Evolutionary conservation across 2,888 invertebrate species (phyloP).

Genomic region (Hydrotaea cyrtoneurina): DNA sequence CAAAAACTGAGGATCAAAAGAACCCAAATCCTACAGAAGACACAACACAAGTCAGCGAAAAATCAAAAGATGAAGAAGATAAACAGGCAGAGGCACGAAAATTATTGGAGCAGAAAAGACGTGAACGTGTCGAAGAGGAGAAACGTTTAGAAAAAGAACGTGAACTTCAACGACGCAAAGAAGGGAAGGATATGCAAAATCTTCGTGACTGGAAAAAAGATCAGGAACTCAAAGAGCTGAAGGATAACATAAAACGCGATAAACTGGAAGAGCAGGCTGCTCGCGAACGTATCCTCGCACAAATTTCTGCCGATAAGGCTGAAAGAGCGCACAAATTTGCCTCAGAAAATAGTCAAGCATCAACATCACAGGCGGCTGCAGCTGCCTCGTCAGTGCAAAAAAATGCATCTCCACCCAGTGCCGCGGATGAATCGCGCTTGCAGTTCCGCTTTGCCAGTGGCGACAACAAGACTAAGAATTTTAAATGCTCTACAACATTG

Average conservation of each 20-base stretch:
- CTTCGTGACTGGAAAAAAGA: constrained; percentile 89
- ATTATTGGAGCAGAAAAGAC: constrained; percentile 76
- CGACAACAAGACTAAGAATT: constrained; percentile 86
- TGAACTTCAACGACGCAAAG: constrained; percentile 87
- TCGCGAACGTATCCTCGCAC: constrained; percentile 88
- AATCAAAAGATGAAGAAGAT: constrained; percentile 46
- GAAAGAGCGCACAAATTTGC: constrained; percentile 83
- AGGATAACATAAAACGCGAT: constrained; percentile 84
- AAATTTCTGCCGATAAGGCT: constrained; percentile 92
- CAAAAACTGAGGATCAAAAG: background rate
- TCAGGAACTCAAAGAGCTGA: constrained; percentile 85
- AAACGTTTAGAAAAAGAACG: constrained; percentile 77
- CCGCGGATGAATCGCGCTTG: constrained; percentile 84
- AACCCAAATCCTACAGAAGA: background rate
- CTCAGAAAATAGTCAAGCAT: background rate
- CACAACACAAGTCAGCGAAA: background rate
- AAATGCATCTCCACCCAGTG: constrained; percentile 55
- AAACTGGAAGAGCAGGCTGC: constrained; percentile 88
- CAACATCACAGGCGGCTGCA: constrained; percentile 19
- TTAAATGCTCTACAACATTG: constrained; percentile 86
- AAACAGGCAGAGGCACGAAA: constrained; percentile 70
- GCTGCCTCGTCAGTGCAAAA: background rate
- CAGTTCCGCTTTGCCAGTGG: constrained; percentile 95
- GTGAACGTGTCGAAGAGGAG: constrained; percentile 81
- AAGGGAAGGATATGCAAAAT: constrained; percentile 88